Conservation (phyloP, 1,140 invertebrate species). For the Bicyclus anynana region DNA sequence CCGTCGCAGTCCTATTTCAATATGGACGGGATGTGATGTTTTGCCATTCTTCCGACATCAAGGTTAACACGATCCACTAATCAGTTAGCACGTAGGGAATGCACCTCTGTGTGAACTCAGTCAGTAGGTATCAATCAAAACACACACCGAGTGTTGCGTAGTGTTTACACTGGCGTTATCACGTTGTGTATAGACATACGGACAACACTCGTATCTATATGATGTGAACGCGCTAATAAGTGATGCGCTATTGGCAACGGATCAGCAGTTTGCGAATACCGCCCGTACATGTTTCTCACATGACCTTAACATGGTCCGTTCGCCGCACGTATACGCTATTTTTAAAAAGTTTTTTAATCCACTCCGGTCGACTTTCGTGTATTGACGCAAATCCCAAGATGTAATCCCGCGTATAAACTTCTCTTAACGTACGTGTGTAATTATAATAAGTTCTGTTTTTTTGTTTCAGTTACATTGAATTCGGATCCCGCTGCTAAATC, state of each 20-base stretch:
- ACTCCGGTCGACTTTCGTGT: slow-evolving; percentile 45
- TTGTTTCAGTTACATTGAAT: slow-evolving; percentile 72
- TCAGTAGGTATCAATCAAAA: slow-evolving; percentile 40
- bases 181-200: slow-evolving; percentile 38
- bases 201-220: slow-evolving; percentile 23
- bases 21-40: neutral
- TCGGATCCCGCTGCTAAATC: slow-evolving; percentile 48
- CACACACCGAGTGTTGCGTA: slow-evolving; percentile 41
- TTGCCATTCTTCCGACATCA: neutral
- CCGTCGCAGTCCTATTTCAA: no score
- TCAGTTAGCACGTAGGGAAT: neutral
- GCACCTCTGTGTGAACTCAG: slow-evolving; percentile 21
- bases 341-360: slow-evolving; percentile 58
- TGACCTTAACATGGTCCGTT: slow-evolving; percentile 45
- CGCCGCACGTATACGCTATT: slow-evolving; percentile 40
- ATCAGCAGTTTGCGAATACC: slow-evolving; percentile 45
- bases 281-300: slow-evolving; percentile 49
- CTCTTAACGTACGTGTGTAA: neutral
- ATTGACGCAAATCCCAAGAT: slow-evolving; percentile 45
- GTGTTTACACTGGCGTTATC: slow-evolving; percentile 52
- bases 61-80: neutral
- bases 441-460: slow-evolving; percentile 23
- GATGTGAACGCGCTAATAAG: slow-evolving; percentile 49
- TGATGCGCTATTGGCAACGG: slow-evolving; percentile 56
- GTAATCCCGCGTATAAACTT: neutral